phyloP scores from a whole-genome alignment of 2,797 vertebrate species.

The Mico argentatus region DNA sequence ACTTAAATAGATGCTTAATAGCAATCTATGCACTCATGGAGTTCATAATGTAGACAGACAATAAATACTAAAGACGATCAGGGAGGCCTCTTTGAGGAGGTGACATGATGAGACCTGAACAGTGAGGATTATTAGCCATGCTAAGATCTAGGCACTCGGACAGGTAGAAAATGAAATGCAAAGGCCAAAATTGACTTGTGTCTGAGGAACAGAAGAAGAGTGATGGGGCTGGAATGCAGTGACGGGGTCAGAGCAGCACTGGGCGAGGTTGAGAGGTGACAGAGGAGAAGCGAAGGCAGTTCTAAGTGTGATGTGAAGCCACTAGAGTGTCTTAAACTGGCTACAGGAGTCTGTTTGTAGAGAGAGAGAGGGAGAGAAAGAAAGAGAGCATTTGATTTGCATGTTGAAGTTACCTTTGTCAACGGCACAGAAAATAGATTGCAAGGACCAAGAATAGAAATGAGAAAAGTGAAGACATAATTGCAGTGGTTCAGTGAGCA shows the following conservation, averaged over 20 bases:
- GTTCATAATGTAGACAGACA: background rate
- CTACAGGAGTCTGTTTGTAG: background rate
- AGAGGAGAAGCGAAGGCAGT: background rate
- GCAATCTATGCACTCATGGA: background rate
- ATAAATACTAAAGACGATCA: background rate
- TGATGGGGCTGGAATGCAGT: background rate
- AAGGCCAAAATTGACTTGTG: background rate
- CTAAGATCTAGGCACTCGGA: background rate
- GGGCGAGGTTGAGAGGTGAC: background rate
- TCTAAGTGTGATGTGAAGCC: background rate
- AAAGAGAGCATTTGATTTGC: background rate
- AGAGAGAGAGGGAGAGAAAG: background rate
- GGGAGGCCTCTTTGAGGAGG: background rate
- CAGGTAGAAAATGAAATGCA: background rate
- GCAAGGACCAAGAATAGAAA: background rate
- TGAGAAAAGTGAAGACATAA: background rate
- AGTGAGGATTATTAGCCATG: background rate
- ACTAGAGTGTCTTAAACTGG: background rate
- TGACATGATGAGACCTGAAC: background rate
- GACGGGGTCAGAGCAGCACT: background rate
- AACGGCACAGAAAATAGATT: background rate
- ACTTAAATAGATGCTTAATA: fast-evolving
- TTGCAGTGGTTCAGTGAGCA: background rate
- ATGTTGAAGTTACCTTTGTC: background rate
- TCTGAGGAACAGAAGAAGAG: background rate